Percentiles rank a stretch among this genome's conserved stretches.
These are phyloP conservation scores for Petrocephalus schoutedeni DNA, from an alignment of 2,797 vertebrate genomes.

Conservation along the genomic window DNA sequence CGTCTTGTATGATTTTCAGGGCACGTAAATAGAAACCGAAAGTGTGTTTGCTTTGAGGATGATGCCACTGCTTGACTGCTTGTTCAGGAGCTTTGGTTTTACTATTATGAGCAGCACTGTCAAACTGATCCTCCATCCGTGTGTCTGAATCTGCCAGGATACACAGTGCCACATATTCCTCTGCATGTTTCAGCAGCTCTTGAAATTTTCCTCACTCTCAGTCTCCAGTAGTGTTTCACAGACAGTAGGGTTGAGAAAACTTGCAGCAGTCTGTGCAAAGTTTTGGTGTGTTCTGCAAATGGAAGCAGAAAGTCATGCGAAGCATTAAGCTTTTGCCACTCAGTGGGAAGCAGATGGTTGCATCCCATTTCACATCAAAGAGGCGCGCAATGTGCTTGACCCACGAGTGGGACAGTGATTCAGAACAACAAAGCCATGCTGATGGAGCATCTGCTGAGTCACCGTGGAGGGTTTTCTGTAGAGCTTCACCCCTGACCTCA, in stretches of 20 bases:
- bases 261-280: background rate
- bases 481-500: background rate
- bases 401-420: background rate
- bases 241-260: background rate
- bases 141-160: background rate
- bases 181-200: background rate
- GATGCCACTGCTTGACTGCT: background rate
- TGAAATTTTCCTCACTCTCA: background rate
- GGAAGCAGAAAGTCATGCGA: background rate
- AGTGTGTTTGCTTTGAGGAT: background rate
- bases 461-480: background rate
- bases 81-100: background rate
- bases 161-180: background rate
- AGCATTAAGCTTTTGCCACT: background rate
- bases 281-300: background rate
- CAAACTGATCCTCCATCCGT: background rate
- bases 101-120: background rate
- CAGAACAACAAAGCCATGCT: background rate
- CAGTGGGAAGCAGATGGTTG: background rate
- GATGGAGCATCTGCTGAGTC: background rate
- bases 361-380: background rate
- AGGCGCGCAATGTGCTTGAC: background rate
- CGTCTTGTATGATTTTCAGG: background rate
- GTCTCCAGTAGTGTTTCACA: background rate
- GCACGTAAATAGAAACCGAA: background rate